phyloP scores from a whole-genome alignment of 2,113 vertebrate genomes.

The Gulo gulo region DNA sequence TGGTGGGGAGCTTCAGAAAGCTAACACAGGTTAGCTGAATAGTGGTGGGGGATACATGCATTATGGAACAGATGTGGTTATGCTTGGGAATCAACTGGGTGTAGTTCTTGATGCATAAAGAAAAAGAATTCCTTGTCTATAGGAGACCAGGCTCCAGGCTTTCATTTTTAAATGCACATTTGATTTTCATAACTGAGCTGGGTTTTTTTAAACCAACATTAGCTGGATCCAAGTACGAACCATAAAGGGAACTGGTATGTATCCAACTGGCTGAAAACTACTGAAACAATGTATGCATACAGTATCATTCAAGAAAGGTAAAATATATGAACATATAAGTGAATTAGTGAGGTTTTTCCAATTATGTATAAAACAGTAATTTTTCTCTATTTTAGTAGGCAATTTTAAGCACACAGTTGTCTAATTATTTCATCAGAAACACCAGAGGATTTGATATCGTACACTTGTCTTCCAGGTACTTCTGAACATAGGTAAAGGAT shows the following conservation, averaged over 20 bases:
- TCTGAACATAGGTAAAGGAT: not conserved
- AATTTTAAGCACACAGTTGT: not conserved
- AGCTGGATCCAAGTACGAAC: not conserved
- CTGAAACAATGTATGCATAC: not conserved
- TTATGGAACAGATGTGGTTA: not conserved
- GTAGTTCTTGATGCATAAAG: not conserved
- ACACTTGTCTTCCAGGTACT: not conserved
- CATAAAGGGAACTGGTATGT: not conserved
- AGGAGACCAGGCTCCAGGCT: not conserved
- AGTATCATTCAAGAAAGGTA: not conserved
- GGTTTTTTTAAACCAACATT: not conserved
- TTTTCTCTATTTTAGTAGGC: not conserved
- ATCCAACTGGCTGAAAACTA: not conserved
- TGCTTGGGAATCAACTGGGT: not conserved
- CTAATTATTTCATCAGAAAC: not conserved
- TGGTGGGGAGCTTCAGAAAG: not conserved
- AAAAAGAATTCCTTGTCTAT: not conserved
- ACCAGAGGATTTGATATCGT: not conserved
- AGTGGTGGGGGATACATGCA: not conserved
- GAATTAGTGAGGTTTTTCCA: not conserved
- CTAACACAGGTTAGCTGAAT: not conserved
- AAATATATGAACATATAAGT: not conserved
- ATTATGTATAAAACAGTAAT: not conserved
- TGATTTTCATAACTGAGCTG: not conserved
- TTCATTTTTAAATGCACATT: not conserved